A percentile compares a stretch with the other conserved stretches of the same genome.
These are phyloP conservation scores for Willisornis vidua DNA, from an alignment of 2,113 vertebrate genomes.

Conservation along the genomic window DNA sequence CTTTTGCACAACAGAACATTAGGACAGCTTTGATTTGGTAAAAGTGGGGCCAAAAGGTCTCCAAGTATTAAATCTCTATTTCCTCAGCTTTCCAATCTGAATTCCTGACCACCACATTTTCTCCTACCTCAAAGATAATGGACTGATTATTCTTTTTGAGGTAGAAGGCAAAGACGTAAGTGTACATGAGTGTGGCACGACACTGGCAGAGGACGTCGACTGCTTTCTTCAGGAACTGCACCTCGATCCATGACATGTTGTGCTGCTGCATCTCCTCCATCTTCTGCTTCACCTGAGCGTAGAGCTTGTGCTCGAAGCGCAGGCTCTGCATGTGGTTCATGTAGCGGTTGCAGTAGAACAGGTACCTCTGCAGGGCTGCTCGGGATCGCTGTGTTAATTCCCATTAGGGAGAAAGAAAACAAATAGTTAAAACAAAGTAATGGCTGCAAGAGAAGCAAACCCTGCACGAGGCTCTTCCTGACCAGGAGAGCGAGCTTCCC, in stretches of 20 bases:
- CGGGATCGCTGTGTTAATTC: conserved; percentile 87
- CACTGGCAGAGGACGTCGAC: conserved; percentile 99
- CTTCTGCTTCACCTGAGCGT: conserved; percentile 99
- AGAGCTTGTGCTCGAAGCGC: conserved; percentile 99
- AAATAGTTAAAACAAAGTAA: conserved; percentile 57
- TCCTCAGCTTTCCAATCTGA: background rate
- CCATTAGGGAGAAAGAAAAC: conserved; percentile 61
- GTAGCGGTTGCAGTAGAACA: conserved; percentile 99
- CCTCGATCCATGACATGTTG: conserved; percentile 99
- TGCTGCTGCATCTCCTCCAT: conserved; percentile 99
- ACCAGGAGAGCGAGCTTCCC: background rate
- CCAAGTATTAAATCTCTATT: background rate
- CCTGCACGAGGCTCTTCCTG: background rate
- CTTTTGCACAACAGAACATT: background rate
- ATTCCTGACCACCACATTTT: background rate
- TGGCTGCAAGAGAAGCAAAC: background rate
- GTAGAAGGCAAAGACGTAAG: conserved; percentile 99
- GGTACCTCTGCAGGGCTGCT: conserved; percentile 97
- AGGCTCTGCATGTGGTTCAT: conserved; percentile 99
- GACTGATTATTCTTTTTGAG: conserved; percentile 99
- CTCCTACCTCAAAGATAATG: conserved; percentile 98
- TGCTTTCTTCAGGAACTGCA: conserved; percentile 99
- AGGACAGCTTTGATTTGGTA: background rate
- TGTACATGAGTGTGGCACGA: conserved; percentile 99
- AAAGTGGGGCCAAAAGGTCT: background rate